These are phyloP conservation scores for Melieria picta DNA, from an alignment of 2,888 invertebrate genomes.

Conservation along the genomic window DNA sequence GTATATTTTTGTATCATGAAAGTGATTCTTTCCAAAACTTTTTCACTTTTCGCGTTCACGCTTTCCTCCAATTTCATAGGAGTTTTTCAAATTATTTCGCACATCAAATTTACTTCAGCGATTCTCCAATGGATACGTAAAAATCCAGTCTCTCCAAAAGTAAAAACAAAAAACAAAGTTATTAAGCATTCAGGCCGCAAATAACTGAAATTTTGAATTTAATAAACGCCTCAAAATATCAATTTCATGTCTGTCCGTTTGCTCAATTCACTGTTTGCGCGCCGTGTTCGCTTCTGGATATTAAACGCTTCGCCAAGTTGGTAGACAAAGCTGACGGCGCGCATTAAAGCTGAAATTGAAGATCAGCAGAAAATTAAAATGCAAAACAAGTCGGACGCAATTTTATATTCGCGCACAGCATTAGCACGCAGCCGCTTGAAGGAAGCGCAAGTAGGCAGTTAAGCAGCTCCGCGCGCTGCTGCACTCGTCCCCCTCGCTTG, in stretches of 20 bases:
- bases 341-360: constrained; percentile 26
- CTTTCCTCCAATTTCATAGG: no score
- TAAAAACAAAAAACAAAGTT: no score
- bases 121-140: no score
- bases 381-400: constrained; percentile 55
- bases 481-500: background rate
- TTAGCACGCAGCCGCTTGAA: constrained; percentile 1
- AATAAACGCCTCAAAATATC: constrained; percentile 15
- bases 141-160: no score
- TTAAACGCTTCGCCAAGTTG: constrained; percentile 9
- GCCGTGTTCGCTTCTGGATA: constrained; percentile 7
- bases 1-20: no score
- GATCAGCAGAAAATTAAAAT: constrained; percentile 55
- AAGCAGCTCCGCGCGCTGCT: constrained; percentile 25
- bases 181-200: constrained; percentile 12
- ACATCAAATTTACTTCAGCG: no score
- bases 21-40: no score
- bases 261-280: constrained; percentile 14
- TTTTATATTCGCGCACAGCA: constrained; percentile 15
- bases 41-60: no score
- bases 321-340: constrained; percentile 1
- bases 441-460: constrained; percentile 15
- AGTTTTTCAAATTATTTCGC: no score
- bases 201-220: background rate
- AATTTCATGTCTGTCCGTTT: constrained; percentile 14